Conservation (phyloP, 2,797 vertebrate species). For the Gymnopithys bicolor region DNA sequence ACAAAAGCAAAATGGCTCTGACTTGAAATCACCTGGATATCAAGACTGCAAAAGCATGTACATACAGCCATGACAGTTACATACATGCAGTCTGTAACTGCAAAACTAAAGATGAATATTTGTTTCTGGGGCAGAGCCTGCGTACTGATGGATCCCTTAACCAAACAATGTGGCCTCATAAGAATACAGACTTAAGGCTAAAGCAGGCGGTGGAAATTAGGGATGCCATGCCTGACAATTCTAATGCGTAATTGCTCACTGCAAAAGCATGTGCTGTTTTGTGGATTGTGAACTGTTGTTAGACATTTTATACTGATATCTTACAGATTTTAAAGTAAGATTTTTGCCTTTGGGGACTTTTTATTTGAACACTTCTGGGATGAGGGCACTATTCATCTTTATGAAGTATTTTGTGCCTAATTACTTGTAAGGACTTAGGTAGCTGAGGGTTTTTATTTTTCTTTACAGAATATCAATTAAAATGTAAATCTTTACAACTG, state of each 20-base stretch:
- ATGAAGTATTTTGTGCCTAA: conserved; percentile 13
- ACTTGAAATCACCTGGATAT: not conserved
- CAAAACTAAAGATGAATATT: not conserved
- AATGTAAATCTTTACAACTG: conserved; percentile 25
- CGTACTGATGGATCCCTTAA: not conserved
- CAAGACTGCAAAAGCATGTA: not conserved
- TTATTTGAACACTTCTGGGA: not conserved
- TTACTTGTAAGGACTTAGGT: conserved; percentile 20
- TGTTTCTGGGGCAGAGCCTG: not conserved
- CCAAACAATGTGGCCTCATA: not conserved
- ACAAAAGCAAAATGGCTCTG: not conserved
- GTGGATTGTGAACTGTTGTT: not conserved
- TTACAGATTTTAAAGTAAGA: not conserved
- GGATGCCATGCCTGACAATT: not conserved
- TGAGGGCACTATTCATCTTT: conserved; percentile 16
- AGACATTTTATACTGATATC: not conserved
- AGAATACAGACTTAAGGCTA: not conserved
- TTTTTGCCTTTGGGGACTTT: not conserved
- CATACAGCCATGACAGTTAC: accelerated
- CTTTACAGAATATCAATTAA: conserved; percentile 36
- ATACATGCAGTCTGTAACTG: not conserved
- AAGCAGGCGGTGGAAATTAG: not conserved
- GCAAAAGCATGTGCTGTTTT: not conserved
- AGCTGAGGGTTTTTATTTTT: conserved; percentile 41
- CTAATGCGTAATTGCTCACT: not conserved